Evolutionary conservation across 2,113 vertebrate genomes (phyloP), one percentile per base, ranked within the genome.

Genomic region (Aspidoscelis tigris): DNA sequence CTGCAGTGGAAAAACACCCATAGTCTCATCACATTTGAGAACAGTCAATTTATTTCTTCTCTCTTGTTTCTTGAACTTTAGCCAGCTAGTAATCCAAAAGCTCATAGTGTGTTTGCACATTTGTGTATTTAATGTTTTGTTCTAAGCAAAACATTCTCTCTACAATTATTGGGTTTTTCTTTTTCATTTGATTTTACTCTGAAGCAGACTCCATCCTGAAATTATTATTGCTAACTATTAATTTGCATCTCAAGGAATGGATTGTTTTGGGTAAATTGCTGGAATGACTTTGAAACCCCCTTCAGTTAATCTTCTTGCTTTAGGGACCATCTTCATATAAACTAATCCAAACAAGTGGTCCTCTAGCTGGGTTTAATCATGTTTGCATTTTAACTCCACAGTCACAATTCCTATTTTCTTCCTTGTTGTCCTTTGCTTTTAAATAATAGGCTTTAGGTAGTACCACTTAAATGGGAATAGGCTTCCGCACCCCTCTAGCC

Each of bases 211-310:
- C 24, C 33, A 64, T 55, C 41, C 39, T 47, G 24, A 61, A 18
- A 55, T 41, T 58, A 39, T 39, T 33, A 20, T 71, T 71, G 41
- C 53, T 41, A 74, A 22, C 24, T 50, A 33, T 39, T 47, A 76
- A 75, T 18, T 26, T 64, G 66, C 33, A 47, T 9, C 53, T 74
- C 8, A 24, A 65, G 16, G 3, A 26, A 53, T 53, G 61, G n/a
- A n/a, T 76, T 1, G 3, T 47, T 83, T 68, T 76, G 58, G 43
- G 14, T 41, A 21, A 22, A 75, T 24, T 7, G 43, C 43, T 76
- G 9, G n/a, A 53, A 44, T 76, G 72, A 83, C 81, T 76, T 83
- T 66, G 66, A 83, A 61, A 75, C 66, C 18, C 43, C 81, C 26
- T 76, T 50, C 61, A 80, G 18, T 39, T 80, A 70, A 80, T 70